Base-by-base conservation (phyloP, 2,797 vertebrate genomes). In the Trematomus bernacchii region DNA sequence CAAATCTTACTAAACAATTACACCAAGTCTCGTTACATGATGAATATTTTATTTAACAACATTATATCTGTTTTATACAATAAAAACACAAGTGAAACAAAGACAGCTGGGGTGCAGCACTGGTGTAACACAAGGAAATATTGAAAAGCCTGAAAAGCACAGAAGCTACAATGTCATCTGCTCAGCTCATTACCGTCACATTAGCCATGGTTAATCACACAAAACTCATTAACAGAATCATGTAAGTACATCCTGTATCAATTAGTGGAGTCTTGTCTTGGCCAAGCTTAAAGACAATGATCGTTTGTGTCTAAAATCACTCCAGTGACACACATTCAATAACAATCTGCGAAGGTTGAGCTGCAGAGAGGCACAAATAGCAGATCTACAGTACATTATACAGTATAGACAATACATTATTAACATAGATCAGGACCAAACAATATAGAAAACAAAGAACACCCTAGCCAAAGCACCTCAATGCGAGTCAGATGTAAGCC, bases 31-130 rank as follows among this genome's bases (percentile, higher is more conserved):
- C 0, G 66, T 61, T 71, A 83, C 71, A n/a, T 58, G 54, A 81
- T 85, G 55, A 67, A 72, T 77, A 83, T 71, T 92, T 92, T 85
- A 91, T 90, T 92, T 40, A 84, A 79, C 82, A 87, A 88, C 82
- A 48, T 77, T 67, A 70, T 77, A 66, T 80, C 47, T 61, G 55
- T 57, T 84, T 44, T 84, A 54, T 85, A 79, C 82, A 86, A 46
- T 70, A 87, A 77, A 90, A 77, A 88, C 74, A 88, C 76, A 75
- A 46, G 75, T 68, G 43, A 77, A 55, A 80, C 30, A 65, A 37
- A 80, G 75, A 73, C 50, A 55, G 66, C 14, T 9, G 65, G 61
- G 77, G 51, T 70, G 76, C 63, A 59, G 81, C 63, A 68, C 52
- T 23, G 71, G 14, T 13, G 71, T 52, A 61, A 60, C 58, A 79